Base-by-base conservation (phyloP, 2,113 vertebrate genomes). In the Hassar affinis region DNA sequence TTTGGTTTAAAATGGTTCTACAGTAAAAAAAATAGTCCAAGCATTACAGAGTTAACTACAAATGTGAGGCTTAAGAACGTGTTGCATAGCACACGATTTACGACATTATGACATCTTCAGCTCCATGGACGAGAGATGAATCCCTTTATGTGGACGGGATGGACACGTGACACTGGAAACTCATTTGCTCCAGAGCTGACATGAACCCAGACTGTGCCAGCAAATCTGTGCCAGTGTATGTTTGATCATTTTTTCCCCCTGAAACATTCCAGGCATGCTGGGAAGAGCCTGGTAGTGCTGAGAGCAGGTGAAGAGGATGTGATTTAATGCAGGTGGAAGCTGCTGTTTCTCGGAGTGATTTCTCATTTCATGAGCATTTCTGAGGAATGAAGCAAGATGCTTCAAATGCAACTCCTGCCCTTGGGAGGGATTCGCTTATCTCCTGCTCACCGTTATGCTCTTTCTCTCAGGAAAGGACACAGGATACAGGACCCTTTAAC, bases 241-340 rank as follows among this genome's bases (percentile, higher is more conserved):
- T 71, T 30, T 69, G 22, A 45, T 38, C 9, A 6, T 14, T 6
- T 7, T 56, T 77, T 78, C 12, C 27, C 17, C 14, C 59, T 17
- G 59, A 30, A 66, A 83, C 72, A 68, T 83, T 78, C 82, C 59
- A 77, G 59, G 49, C 59, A 10, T 51, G 56, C 18, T 35, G 30
- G 45, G 45, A 66, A 51, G 81, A 64, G 81, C 59, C 59, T 77
- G 59, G 59, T 68, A 47, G 71, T 52, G 72, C 45, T 51, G 57
- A 51, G 81, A 51, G 57, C 56, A 83, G 82, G 82, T 83, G 82
- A 56, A 54, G 74, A 45, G 47, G 47, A 45, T 54, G 47, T 77
- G 82, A 83, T 78, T 77, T 38, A 83, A 66, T 62, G 33, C 61
- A 68, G 82, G 59, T 83, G 81, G 1, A 27, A 52, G 72, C 59